Conservation (phyloP, 2,888 invertebrate species). For the Eilema griseolum region DNA sequence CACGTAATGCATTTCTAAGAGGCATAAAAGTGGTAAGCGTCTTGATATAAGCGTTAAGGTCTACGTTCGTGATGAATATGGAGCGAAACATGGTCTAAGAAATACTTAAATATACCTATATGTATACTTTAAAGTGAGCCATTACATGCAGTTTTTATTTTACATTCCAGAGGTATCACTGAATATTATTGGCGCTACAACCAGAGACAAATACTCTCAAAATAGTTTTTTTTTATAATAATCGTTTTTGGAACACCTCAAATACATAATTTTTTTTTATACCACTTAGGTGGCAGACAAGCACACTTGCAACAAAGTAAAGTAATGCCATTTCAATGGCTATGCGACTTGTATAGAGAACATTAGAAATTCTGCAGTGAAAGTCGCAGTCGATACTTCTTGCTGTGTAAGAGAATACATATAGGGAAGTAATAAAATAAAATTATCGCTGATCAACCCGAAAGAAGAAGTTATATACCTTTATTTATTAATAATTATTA, state of each 20-base stretch:
- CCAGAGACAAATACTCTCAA: background rate
- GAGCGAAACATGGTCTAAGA: conserved; percentile 3
- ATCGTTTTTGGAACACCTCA: background rate
- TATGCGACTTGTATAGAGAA: conserved; percentile 45
- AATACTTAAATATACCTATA: background rate
- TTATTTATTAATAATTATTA: conserved; percentile 9
- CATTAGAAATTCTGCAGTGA: conserved; percentile 50
- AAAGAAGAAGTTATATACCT: conserved; percentile 28
- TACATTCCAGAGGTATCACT: too few relatives aligned
- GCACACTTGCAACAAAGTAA: background rate
- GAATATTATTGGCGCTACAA: background rate
- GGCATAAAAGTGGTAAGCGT: conserved; percentile 29
- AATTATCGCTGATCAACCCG: conserved; percentile 24
- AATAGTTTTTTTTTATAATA: background rate
- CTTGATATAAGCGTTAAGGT: conserved; percentile 38
- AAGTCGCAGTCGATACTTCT: conserved; percentile 39
- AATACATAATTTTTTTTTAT: background rate
- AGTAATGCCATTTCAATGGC: conserved; percentile 39
- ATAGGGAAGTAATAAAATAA: conserved; percentile 48
- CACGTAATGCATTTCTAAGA: conserved; percentile 66
- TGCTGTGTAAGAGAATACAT: conserved; percentile 38
- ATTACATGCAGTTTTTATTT: background rate
- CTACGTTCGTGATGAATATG: conserved; percentile 20
- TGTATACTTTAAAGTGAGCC: background rate
- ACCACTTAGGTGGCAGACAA: background rate